Evolutionary conservation across 2,888 invertebrate genomes (phyloP), one percentile per base, ranked within the genome.

Genomic region (Serripes groenlandicus): DNA sequence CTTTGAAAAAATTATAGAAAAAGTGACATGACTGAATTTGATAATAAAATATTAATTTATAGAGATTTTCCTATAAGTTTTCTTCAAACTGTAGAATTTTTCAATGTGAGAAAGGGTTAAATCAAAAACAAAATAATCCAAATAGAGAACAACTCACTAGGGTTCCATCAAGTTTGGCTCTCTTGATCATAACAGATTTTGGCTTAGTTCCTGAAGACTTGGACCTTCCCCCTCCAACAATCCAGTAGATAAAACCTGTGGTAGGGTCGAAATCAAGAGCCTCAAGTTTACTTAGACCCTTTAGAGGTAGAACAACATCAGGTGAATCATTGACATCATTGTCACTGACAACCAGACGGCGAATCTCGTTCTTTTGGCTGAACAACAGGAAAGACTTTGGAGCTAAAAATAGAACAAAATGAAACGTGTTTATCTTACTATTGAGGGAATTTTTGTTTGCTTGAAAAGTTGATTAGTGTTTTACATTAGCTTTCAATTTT

Each of bases 221-320:
- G n/a, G 75, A 72, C 42, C 72, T 70, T 15, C 96, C 96, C 42
- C 75, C 70, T 7, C 86, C 86, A 11, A 96, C 96, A 92, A 97
- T 96, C 97, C 97, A 97, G 93, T 97, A 97, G 54, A 97, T 94
- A 88, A 96, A 95, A 85, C 96, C 96, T 11, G 96, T 96, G 60
- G 96, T 96, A 0, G 98, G 97, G 95, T 99, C 98, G 93, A 97
- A 98, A 93, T 97, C 98, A 37, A 99, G 96, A 0, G 98, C 97
- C 87, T 97, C 98, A 18, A 98, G 97, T 95, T 97, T 97, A 92
- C 97, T 97, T 42, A 98, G 96, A 80, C 97, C 97, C 82, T 97
- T 97, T 64, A 98, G 96, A 0, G 98, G 98, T 81, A 98, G 96
- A 7, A 97, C 96, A 5, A 93, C 92, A 34, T 96, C 97, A 0